Conservation (phyloP, 2,888 invertebrate species). For the Gerris lacustris region DNA sequence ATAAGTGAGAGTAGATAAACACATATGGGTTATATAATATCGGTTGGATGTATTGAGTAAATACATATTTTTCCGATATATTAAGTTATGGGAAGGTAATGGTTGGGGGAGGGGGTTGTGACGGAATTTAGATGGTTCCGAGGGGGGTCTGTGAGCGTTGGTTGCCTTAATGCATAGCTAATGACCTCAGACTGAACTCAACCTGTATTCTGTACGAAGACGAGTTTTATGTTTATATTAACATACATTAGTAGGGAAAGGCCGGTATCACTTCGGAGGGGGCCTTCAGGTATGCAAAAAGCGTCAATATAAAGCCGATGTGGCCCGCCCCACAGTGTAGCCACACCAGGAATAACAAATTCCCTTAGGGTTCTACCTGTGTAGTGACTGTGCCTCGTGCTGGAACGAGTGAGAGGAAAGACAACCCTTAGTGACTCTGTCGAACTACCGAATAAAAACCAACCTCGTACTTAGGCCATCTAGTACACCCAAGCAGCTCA, state of each 20-base stretch:
- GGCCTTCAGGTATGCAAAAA: slow-evolving; percentile 1
- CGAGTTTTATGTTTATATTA: not conserved
- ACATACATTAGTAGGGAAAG: not conserved
- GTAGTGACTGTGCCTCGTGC: no score
- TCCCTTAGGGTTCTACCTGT: not conserved
- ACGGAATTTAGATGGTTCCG: not conserved
- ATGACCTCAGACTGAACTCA: not conserved
- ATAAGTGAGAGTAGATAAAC: no score
- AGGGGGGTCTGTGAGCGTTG: not conserved
- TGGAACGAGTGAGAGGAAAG: no score
- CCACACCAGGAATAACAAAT: not conserved
- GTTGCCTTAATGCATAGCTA: slow-evolving; percentile 3
- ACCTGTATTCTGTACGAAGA: not conserved
- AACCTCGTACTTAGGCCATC: not conserved
- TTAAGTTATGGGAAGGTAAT: not conserved
- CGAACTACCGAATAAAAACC: not conserved
- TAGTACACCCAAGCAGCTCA: not conserved
- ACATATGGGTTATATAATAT: no score
- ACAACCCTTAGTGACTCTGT: no score
- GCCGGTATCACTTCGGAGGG: not conserved
- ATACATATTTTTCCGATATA: not conserved
- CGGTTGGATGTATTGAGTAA: not conserved
- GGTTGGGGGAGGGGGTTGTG: not conserved
- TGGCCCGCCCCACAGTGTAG: not conserved
- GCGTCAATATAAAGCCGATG: slow-evolving; percentile 1